phyloP scores from a whole-genome alignment of 2,113 vertebrate genomes.

The Haemorhous mexicanus region DNA sequence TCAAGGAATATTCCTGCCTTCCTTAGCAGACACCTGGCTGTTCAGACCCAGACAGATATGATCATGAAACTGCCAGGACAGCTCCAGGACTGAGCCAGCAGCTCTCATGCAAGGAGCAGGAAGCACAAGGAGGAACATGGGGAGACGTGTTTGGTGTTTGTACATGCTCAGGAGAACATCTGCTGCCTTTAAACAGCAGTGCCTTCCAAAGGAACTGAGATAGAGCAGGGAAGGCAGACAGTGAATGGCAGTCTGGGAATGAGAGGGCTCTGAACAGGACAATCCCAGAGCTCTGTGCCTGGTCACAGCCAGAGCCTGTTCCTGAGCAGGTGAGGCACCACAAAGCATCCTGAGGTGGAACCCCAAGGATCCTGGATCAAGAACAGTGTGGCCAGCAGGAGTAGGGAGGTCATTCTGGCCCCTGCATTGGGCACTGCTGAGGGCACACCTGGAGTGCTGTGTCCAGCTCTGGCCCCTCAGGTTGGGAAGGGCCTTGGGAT shows the following conservation, averaged over 20 bases:
- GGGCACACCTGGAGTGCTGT: background rate
- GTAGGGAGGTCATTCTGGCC: background rate
- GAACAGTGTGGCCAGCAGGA: background rate
- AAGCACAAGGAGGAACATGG: fast-evolving
- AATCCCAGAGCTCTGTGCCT: background rate
- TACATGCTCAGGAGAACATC: background rate
- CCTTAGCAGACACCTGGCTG: no score
- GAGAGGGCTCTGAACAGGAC: background rate
- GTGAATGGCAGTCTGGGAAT: background rate
- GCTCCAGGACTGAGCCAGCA: background rate
- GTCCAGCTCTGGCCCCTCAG: background rate
- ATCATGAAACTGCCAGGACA: background rate
- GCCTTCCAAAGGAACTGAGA: background rate
- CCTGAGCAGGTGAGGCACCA: fast-evolving
- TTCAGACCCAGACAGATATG: no score
- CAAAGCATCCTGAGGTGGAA: background rate
- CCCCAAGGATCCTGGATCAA: background rate
- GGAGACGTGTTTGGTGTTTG: background rate
- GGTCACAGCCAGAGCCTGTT: fast-evolving
- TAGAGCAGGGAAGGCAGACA: fast-evolving
- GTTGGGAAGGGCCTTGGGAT: no score
- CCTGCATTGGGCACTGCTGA: background rate
- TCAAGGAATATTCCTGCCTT: no score
- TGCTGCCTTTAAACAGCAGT: background rate
- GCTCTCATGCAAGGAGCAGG: background rate